phyloP scores from a whole-genome alignment of 2,113 vertebrate genomes.

The Pan troglodytes region DNA sequence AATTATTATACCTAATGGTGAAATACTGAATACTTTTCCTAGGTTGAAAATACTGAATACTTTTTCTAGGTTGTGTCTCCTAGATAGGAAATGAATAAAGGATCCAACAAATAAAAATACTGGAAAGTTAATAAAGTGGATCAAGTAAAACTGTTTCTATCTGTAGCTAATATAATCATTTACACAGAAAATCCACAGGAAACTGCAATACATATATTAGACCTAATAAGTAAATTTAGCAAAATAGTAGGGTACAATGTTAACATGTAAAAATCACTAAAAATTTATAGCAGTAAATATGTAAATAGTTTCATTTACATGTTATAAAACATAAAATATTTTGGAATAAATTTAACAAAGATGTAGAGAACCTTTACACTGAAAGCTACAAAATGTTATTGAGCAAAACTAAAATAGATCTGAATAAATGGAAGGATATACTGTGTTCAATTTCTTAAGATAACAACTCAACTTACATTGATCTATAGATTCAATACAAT shows the following conservation, averaged over 20 bases:
- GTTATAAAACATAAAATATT: neutral
- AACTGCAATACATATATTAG: neutral
- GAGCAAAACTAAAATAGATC: neutral
- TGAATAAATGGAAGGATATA: neutral
- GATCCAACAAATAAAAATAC: neutral
- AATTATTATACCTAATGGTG: neutral
- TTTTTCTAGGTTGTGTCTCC: neutral
- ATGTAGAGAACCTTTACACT: neutral
- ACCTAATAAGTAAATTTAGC: neutral
- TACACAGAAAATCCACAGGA: neutral
- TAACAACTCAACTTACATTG: neutral
- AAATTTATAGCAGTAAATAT: neutral
- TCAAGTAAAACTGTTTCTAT: neutral
- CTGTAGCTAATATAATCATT: neutral
- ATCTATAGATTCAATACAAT: neutral
- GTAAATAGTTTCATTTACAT: neutral
- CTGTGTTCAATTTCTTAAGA: neutral
- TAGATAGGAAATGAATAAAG: neutral
- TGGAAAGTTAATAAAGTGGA: neutral
- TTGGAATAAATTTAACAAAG: constrained; percentile 11
- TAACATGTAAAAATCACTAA: neutral
- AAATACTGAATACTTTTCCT: neutral
- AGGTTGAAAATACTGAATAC: neutral
- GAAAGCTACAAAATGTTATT: neutral
- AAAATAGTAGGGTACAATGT: neutral